phyloP scores from a whole-genome alignment of 2,888 invertebrate species.

The Drosophila maculinotata region DNA sequence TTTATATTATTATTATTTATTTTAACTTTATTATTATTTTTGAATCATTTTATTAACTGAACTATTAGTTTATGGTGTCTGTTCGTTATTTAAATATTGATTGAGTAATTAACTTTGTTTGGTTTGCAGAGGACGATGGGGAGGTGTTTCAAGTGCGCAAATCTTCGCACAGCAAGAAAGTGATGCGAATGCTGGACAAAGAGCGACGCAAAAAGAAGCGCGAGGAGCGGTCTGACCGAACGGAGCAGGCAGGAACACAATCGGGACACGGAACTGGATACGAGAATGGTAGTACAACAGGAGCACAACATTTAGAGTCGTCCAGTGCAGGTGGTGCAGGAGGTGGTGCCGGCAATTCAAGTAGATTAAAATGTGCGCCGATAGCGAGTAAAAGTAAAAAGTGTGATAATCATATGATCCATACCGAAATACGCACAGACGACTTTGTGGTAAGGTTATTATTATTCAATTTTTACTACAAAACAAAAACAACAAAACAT shows the following conservation, averaged over 20 bases:
- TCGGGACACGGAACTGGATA: slow-evolving; percentile 33
- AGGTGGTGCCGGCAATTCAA: slow-evolving; percentile 47
- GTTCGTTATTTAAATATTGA: slow-evolving; percentile 19
- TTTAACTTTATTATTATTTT: too few relatives aligned
- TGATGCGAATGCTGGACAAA: slow-evolving; percentile 93
- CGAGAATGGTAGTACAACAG: slow-evolving; percentile 70
- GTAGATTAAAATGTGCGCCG: slow-evolving; percentile 69
- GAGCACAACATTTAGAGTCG: slow-evolving; percentile 75
- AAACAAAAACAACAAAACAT: slow-evolving; percentile 53
- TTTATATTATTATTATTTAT: too few relatives aligned
- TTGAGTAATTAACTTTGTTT: slow-evolving; percentile 17
- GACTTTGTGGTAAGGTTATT: slow-evolving; percentile 88
- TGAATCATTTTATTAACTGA: too few relatives aligned
- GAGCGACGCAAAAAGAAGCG: slow-evolving; percentile 87
- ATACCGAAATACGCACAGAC: slow-evolving; percentile 89
- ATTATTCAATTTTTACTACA: slow-evolving; percentile 84
- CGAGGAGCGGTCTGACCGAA: slow-evolving; percentile 79
- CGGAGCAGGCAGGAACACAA: slow-evolving; percentile 47
- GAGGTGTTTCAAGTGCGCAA: slow-evolving; percentile 98
- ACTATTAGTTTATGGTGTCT: too few relatives aligned
- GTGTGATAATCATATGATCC: slow-evolving; percentile 86
- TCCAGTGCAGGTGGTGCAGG: slow-evolving; percentile 54
- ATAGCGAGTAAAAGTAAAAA: slow-evolving; percentile 83
- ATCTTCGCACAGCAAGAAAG: slow-evolving; percentile 95
- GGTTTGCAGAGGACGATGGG: slow-evolving; percentile 88